A percentile compares a stretch with the other conserved stretches of the same genome.
phyloP scores from a whole-genome alignment of 2,888 invertebrate species.

The Mythimna albipuncta region DNA sequence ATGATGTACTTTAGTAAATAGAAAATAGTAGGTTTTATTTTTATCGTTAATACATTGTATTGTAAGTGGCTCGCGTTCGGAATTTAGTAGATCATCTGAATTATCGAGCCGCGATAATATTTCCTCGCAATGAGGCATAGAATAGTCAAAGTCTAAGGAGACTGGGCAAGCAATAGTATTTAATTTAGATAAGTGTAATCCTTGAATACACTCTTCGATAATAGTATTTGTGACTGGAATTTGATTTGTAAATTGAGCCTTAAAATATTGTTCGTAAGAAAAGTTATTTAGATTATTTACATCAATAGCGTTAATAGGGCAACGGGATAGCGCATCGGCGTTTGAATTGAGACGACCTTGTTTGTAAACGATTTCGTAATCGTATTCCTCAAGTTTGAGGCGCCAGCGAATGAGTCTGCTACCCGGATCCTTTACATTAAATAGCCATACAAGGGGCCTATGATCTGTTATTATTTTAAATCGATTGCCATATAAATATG shows the following conservation, averaged over 20 bases:
- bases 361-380: conserved; percentile 12
- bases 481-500: conserved; percentile 40
- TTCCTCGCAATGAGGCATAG: conserved; percentile 13
- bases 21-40: conserved; percentile 12
- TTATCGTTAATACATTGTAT: conserved; percentile 7
- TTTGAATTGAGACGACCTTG: conserved; percentile 18
- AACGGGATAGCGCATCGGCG: conserved; percentile 13
- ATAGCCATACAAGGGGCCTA: conserved; percentile 39
- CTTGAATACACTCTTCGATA: too few relatives aligned
- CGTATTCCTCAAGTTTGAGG: conserved; percentile 22
- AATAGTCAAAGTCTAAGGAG: not conserved
- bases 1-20: conserved; percentile 20
- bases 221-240: too few relatives aligned
- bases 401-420: conserved; percentile 7
- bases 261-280: too few relatives aligned
- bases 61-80: conserved; percentile 15
- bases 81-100: conserved; percentile 3
- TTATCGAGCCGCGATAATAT: conserved; percentile 2
- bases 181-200: too few relatives aligned
- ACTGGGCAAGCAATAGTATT: not conserved
- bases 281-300: too few relatives aligned
- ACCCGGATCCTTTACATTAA: conserved; percentile 14
- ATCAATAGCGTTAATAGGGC: conserved; percentile 12
- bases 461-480: conserved; percentile 48
- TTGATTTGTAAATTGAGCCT: too few relatives aligned